Base-by-base conservation (phyloP, 2,797 vertebrate genomes). In the Rhadinocentrus ornatus region DNA sequence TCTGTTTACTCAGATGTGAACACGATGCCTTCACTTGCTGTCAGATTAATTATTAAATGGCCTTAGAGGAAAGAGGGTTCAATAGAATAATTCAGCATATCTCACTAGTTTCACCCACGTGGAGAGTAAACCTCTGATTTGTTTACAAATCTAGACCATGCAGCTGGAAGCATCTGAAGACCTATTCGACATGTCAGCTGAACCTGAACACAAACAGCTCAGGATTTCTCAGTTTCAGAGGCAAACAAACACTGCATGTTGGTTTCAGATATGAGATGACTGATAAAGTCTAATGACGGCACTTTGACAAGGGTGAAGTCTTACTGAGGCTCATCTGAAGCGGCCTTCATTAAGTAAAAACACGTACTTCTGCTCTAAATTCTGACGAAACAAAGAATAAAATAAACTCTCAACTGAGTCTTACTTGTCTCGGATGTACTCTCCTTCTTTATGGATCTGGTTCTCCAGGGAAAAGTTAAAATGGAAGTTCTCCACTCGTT, bases 391-490 rank as follows among this genome's bases (percentile, higher is more conserved):
- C 2, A 16, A 44, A 44, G 6, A 3, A 22, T 48, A 48, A 48
- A 22, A 48, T 20, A 22, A 48, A 48, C 18, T 46, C 44, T n/a
- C 6, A 4, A 20, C 18, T n/a, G 41, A n/a, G 41, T 20, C 96
- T 91, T 93, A 99, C 97, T 93, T 97, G 82, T 96, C 96, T 26
- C 94, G 92, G 84, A 96, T 94, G 84, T 96, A 97, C 52, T 95
- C 94, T 55, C 96, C 97, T 1, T 96, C 96, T 72, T 62, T 93
- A 27, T 99, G 96, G 78, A 97, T 88, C 89, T 99, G 97, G 77
- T 99, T 98, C 86, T 97, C 95, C 91, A 99, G 87, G 0, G 97
- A 96, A 84, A 99, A 99, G 89, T 99, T 98, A 77, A 99, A 98
- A 39, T 95, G 94, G 86, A 96, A 94, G 1, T 95, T 91, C 4